A percentile compares a stretch with the other conserved stretches of the same genome.
These are phyloP conservation scores for Drosophila diplacantha DNA, from an alignment of 2,888 invertebrate species.

Conservation along the genomic window DNA sequence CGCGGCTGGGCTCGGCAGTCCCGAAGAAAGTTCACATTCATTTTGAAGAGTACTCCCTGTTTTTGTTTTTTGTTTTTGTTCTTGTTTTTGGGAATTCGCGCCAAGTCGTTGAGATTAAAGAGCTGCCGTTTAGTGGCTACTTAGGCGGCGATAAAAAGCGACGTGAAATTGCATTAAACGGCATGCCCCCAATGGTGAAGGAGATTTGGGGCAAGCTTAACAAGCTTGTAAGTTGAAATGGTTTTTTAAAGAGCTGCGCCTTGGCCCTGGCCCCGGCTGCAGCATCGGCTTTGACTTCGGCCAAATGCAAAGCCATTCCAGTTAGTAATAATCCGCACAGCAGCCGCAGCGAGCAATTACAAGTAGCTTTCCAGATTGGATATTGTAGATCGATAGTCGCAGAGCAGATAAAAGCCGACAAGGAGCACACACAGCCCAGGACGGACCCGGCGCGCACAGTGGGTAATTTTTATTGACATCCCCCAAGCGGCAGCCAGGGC, in stretches of 20 bases:
- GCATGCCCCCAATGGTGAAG: slow-evolving; percentile 43
- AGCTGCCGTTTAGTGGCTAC: slow-evolving; percentile 74
- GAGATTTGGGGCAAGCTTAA: slow-evolving; percentile 70
- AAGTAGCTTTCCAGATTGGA: slow-evolving; percentile 57
- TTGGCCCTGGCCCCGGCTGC: neutral
- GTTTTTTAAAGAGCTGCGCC: slow-evolving; percentile 69
- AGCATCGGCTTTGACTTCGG: neutral
- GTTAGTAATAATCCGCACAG: slow-evolving; percentile 65
- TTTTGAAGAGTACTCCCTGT: slow-evolving; percentile 21
- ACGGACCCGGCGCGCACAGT: slow-evolving; percentile 18
- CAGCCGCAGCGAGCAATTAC: slow-evolving; percentile 58
- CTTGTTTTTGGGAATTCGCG: slow-evolving; percentile 34
- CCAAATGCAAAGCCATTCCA: slow-evolving; percentile 39
- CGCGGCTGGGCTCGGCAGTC: slow-evolving; percentile 45
- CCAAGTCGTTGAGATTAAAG: slow-evolving; percentile 70
- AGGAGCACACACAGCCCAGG: neutral
- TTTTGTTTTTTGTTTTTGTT: neutral
- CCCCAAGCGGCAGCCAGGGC: slow-evolving; percentile 16
- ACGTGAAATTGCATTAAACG: slow-evolving; percentile 69
- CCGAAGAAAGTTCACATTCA: slow-evolving; percentile 55
- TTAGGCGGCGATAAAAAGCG: slow-evolving; percentile 68
- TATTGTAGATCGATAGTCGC: slow-evolving; percentile 56
- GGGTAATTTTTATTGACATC: slow-evolving; percentile 52
- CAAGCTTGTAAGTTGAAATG: slow-evolving; percentile 68
- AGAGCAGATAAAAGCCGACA: slow-evolving; percentile 27